A percentile compares a stretch with the other conserved stretches of the same genome.
These are phyloP conservation scores for Passerina amoena DNA, from an alignment of 2,113 vertebrate genomes.

Conservation along the genomic window DNA sequence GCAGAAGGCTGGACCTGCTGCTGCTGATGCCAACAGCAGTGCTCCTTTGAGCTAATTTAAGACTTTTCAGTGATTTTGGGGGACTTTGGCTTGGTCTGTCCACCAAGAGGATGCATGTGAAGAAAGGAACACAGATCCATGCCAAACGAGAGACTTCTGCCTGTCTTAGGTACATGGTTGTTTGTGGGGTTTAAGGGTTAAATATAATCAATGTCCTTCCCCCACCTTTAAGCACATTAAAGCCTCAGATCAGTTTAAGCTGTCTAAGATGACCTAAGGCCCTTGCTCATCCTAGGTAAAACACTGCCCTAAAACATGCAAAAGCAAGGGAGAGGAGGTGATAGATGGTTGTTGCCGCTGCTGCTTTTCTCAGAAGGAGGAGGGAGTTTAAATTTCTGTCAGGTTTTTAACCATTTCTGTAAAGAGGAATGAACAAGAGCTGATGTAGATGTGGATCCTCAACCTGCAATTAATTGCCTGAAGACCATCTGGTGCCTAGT, in stretches of 20 bases:
- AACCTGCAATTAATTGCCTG: neutral
- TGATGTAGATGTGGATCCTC: neutral
- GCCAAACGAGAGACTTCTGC: neutral
- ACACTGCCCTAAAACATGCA: neutral
- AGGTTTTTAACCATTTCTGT: neutral
- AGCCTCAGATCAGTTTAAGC: slow-evolving; percentile 13
- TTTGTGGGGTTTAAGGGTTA: neutral
- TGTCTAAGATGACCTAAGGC: neutral
- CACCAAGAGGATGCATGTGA: neutral
- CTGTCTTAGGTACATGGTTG: fast-evolving
- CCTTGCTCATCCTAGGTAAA: neutral
- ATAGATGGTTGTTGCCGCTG: neutral
- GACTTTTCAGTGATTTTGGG: neutral
- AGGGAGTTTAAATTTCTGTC: neutral
- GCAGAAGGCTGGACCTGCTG: neutral
- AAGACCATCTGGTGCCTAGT: slow-evolving; percentile 34
- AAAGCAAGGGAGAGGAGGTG: neutral
- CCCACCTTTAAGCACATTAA: neutral
- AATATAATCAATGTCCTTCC: neutral
- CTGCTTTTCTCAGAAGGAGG: neutral
- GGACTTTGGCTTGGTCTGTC: neutral
- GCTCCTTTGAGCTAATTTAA: neutral
- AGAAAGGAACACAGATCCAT: neutral
- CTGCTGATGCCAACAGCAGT: neutral
- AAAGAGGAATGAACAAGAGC: neutral